A percentile compares a stretch with the other conserved stretches of the same genome.
Conservation (phyloP, 2,888 invertebrate genomes). For the Scrobipalpa costella region DNA sequence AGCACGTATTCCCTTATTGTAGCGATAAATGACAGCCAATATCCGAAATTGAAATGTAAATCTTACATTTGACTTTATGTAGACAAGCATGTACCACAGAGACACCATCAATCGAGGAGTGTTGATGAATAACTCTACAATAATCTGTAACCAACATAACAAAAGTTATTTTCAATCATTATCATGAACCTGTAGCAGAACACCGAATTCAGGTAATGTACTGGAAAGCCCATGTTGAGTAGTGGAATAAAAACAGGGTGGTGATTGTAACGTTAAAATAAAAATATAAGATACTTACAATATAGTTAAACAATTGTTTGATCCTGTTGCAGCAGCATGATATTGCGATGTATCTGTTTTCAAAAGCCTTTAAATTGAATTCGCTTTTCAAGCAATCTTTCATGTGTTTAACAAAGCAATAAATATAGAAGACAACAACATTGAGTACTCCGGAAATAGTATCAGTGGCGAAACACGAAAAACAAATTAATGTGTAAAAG, state of each 20-base stretch:
- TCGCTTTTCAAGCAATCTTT: background rate
- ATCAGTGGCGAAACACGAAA: background rate
- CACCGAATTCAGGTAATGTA: too few relatives aligned
- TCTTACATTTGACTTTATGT: constrained; percentile 17
- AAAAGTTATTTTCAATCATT: too few relatives aligned
- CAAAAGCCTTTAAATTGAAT: background rate
- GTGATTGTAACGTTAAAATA: too few relatives aligned
- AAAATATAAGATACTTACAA: constrained; percentile 1
- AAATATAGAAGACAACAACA: constrained; percentile 1
- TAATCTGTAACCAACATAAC: constrained; percentile 8
- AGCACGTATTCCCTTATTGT: too few relatives aligned
- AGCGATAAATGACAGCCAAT: too few relatives aligned
- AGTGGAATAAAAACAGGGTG: background rate
- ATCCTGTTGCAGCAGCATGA: background rate
- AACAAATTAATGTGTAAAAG: background rate
- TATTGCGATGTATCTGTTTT: constrained; percentile 6
- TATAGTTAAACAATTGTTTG: background rate
- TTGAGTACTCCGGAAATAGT: background rate
- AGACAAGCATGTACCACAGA: constrained; percentile 20
- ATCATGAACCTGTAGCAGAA: too few relatives aligned
- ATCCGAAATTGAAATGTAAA: background rate
- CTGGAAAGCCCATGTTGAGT: too few relatives aligned
- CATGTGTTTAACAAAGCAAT: background rate
- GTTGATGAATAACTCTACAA: constrained; percentile 18
- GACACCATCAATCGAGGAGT: constrained; percentile 18